Percentiles rank a stretch among this genome's conserved stretches.
Conservation (phyloP, 2,888 invertebrate species). For the Melipona beecheii region DNA sequence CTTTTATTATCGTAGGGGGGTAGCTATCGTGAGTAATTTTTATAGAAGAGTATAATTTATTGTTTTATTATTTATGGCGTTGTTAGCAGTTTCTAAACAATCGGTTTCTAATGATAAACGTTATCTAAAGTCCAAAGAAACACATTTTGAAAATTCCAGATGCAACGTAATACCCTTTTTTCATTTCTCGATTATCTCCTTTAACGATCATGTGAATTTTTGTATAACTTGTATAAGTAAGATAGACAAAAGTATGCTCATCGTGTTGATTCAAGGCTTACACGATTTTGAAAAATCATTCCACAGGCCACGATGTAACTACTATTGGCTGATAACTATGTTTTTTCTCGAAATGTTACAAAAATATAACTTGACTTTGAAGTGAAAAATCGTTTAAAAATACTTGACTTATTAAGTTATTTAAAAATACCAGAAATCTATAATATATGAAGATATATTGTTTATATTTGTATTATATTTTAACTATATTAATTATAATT, state of each 20-base stretch:
- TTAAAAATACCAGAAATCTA: too few species aligned
- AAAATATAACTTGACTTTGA: neutral
- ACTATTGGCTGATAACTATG: neutral
- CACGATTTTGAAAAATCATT: conserved; percentile 10
- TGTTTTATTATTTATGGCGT: conserved; percentile 3
- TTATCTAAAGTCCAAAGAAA: neutral
- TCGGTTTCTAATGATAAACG: neutral
- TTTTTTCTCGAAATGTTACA: neutral
- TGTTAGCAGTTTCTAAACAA: conserved; percentile 9
- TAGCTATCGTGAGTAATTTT: neutral
- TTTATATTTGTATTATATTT: too few species aligned
- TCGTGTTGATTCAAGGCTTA: conserved; percentile 14
- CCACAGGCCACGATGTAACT: neutral
- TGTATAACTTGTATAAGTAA: neutral
- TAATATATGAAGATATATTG: too few species aligned
- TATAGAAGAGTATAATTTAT: neutral
- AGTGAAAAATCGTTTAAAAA: neutral
- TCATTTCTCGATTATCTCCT: neutral
- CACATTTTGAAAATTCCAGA: conserved; percentile 7
- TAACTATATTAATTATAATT: neutral
- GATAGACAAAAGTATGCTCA: neutral
- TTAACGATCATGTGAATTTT: neutral
- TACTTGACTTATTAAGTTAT: neutral
- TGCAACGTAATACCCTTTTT: too few species aligned
- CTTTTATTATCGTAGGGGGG: neutral